These are phyloP conservation scores for Pandemis cinnamomeana DNA, from an alignment of 2,888 invertebrate genomes.

Conservation along the genomic window DNA sequence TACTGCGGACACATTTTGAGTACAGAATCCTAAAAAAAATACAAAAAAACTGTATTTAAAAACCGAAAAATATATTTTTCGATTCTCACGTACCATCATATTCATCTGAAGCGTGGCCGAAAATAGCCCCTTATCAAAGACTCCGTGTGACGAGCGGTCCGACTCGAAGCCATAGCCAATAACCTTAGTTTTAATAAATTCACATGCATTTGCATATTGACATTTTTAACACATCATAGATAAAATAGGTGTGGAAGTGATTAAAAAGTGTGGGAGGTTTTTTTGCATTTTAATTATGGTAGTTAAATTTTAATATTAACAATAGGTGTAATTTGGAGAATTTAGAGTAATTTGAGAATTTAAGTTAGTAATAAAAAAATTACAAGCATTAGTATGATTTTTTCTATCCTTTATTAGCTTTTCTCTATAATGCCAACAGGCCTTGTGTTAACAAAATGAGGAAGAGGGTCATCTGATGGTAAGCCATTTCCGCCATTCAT, in stretches of 20 bases:
- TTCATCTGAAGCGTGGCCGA: conserved; percentile 54
- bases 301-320: too few relatives aligned
- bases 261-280: not conserved
- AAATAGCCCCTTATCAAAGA: conserved; percentile 61
- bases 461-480: too few relatives aligned
- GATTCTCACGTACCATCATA: conserved; percentile 56
- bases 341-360: too few relatives aligned
- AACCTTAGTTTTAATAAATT: conserved; percentile 30
- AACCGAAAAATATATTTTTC: not conserved
- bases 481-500: too few relatives aligned
- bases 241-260: not conserved
- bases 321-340: too few relatives aligned
- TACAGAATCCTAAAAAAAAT: too few relatives aligned
- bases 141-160: conserved; percentile 22
- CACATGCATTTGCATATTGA: conserved; percentile 29
- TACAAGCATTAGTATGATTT: too few relatives aligned
- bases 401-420: too few relatives aligned
- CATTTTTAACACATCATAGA: conserved; percentile 8
- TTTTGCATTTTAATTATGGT: not conserved
- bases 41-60: not conserved
- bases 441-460: too few relatives aligned
- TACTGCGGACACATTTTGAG: too few relatives aligned
- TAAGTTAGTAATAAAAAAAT: too few relatives aligned
- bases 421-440: too few relatives aligned
- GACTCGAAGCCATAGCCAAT: conserved; percentile 27